These are phyloP conservation scores for Pentalonia nigronervosa DNA, from an alignment of 1,140 invertebrate genomes.

Conservation along the genomic window DNA sequence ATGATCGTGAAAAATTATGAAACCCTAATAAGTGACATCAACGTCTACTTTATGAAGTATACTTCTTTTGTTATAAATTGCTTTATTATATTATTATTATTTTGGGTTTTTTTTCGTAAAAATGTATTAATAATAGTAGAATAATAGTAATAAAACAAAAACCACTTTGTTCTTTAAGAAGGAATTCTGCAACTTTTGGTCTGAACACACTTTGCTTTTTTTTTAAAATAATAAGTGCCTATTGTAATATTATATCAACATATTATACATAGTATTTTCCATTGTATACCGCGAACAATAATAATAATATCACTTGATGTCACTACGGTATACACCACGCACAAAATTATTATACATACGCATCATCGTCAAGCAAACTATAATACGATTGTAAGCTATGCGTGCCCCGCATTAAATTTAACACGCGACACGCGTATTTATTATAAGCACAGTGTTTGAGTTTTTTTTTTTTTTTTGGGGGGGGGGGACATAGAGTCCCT, in stretches of 20 bases:
- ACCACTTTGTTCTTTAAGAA: background rate
- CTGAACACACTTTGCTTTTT: background rate
- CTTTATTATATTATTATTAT: slow-evolving; percentile 2
- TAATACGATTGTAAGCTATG: background rate
- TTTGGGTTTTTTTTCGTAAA: background rate
- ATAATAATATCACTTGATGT: slow-evolving; percentile 11
- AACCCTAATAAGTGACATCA: background rate
- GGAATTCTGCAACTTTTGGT: background rate
- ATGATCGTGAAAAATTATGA: background rate
- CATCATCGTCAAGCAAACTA: background rate
- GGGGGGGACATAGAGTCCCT: too few relatives aligned
- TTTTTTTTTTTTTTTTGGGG: too few relatives aligned
- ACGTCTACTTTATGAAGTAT: background rate
- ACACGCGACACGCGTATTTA: background rate
- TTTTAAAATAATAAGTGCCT: background rate
- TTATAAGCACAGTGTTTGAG: too few relatives aligned
- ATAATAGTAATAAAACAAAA: slow-evolving; percentile 19
- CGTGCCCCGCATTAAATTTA: background rate
- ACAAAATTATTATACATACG: background rate
- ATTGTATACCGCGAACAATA: background rate
- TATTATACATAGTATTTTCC: background rate
- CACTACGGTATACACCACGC: background rate
- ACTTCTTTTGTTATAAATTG: background rate
- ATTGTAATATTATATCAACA: background rate
- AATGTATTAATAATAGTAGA: background rate